Conservation (phyloP, 2,113 vertebrate genomes). For the Syrmaticus mikado region DNA sequence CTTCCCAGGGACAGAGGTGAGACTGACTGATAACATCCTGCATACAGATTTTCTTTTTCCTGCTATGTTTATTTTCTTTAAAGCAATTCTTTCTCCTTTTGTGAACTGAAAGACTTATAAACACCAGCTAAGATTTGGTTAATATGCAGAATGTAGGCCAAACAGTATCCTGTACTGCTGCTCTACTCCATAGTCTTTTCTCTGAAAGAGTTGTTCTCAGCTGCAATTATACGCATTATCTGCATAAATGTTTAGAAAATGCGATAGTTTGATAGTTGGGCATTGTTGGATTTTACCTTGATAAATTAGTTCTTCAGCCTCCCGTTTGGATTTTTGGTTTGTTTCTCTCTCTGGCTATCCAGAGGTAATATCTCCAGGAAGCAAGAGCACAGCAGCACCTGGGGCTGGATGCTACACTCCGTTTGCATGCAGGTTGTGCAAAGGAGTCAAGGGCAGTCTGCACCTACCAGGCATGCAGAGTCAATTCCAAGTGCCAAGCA, state of each 20-base stretch:
- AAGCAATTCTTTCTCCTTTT: not conserved
- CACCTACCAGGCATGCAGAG: not conserved
- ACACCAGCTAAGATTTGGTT: slow-evolving; percentile 21
- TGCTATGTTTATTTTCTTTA: slow-evolving; percentile 34
- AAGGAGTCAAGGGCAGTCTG: not conserved
- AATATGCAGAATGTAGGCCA: slow-evolving; percentile 23
- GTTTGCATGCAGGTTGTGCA: not conserved
- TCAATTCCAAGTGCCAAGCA: not conserved
- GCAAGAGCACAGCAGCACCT: not conserved
- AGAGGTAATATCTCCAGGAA: not conserved
- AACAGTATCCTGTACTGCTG: not conserved
- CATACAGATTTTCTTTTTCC: slow-evolving; percentile 59
- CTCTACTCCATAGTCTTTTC: not conserved
- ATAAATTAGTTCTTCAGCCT: not conserved
- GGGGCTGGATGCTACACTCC: not conserved
- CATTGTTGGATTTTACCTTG: not conserved
- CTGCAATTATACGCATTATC: slow-evolving; percentile 22
- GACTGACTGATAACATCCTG: slow-evolving; percentile 6
- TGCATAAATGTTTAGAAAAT: slow-evolving; percentile 49
- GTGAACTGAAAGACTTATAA: slow-evolving; percentile 35
- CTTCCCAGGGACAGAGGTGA: no score
- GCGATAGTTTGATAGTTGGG: not conserved
- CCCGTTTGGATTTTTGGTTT: not conserved
- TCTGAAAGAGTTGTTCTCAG: not conserved
- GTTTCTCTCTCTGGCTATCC: not conserved